Percentiles rank a stretch among this genome's conserved stretches.
Evolutionary conservation across 2,888 invertebrate species (phyloP).

Genomic region (Lasiommata megera): DNA sequence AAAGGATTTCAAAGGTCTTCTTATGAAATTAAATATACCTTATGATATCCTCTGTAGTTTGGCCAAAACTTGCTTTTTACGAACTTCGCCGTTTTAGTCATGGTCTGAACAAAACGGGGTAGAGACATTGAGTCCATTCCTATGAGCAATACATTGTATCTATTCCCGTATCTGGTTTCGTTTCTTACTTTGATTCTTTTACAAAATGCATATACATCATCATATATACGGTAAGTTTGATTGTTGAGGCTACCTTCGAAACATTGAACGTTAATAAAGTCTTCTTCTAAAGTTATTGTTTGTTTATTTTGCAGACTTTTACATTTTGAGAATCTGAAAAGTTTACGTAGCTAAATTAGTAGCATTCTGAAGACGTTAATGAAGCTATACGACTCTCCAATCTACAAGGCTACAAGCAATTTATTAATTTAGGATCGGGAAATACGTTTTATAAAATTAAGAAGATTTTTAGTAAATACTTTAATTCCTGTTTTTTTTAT

Average conservation of each 20-base stretch:
- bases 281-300: constrained; percentile 49
- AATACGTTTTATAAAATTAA: no score
- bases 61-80: constrained; percentile 86
- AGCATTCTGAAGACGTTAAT: no score
- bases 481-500: no score
- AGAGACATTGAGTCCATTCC: constrained; percentile 94
- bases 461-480: no score
- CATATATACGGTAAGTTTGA: constrained; percentile 50
- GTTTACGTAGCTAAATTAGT: not conserved
- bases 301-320: constrained; percentile 45
- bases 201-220: constrained; percentile 67
- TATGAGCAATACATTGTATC: constrained; percentile 85
- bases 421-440: no score
- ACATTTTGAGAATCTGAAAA: constrained; percentile 54
- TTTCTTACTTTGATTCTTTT: constrained; percentile 64
- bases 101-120: constrained; percentile 87
- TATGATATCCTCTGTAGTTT: constrained; percentile 87
- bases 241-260: constrained; percentile 48
- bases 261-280: constrained; percentile 63
- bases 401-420: no score
- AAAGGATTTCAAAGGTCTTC: not conserved
- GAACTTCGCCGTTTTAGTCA: constrained; percentile 86
- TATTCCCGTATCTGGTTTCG: constrained; percentile 35
- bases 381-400: no score
- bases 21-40: constrained; percentile 55